phyloP scores from a whole-genome alignment of 2,113 vertebrate genomes.

The Varanus komodoensis region DNA sequence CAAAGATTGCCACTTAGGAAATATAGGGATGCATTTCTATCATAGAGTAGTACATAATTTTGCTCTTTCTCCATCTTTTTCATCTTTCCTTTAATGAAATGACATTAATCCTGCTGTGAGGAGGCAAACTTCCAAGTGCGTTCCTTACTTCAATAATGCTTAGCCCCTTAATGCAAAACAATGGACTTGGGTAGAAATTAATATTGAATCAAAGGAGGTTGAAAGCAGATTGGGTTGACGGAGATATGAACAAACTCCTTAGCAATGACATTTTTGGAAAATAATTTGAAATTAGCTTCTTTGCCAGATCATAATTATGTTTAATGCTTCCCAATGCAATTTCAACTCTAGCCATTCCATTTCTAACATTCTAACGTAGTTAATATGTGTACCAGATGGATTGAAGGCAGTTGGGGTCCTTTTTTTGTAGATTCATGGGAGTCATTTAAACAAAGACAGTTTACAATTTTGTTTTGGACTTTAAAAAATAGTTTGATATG shows the following conservation, averaged over 20 bases:
- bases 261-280: conserved; percentile 21
- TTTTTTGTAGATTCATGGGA: not conserved
- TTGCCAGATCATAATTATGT: not conserved
- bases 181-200: not conserved
- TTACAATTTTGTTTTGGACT: not conserved
- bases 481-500: not conserved
- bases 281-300: not conserved
- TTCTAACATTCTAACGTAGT: too few species aligned
- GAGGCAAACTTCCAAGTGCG: conserved; percentile 28
- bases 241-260: not conserved
- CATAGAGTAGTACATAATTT: not conserved
- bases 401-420: not conserved
- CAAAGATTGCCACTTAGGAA: not conserved
- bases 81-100: conserved; percentile 3
- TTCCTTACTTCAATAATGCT: conserved; percentile 32
- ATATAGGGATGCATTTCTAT: not conserved
- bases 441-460: not conserved
- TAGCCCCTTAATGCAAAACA: not conserved
- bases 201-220: not conserved
- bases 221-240: not conserved
- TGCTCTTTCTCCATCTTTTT: not conserved
- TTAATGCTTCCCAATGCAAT: not conserved
- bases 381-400: too few species aligned
- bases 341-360: not conserved
- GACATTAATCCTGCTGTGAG: conserved; percentile 5